Base-by-base conservation (phyloP, 2,797 vertebrate genomes). In the Sebastes umbrosus region DNA sequence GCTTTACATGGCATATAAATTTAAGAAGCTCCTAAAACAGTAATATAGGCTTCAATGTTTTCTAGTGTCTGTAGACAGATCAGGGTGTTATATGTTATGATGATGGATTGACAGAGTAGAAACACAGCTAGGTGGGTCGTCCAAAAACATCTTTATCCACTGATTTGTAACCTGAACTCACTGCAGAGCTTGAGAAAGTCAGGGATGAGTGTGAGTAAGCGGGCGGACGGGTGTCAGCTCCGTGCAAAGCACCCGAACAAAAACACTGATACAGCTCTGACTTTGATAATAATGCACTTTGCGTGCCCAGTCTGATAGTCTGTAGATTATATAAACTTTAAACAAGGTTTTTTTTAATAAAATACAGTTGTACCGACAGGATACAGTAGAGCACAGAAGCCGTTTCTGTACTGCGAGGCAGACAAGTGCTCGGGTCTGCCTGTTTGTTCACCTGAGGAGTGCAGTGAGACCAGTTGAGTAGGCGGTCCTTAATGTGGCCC, bases 161-260 rank as follows among this genome's bases (percentile, higher is more conserved):
- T 55, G 10, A 88, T 84, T 66, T 83, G 64, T 82, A 84, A 86
- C 87, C 73, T 79, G 71, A 84, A 55, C 52, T 83, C 50, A n/a
- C 14, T 67, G 70, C 39, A 43, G 39, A 43, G 39, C 39, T 43
- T 43, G 13, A 43, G 39, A 43, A 14, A 43, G 39, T 1, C 39
- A 2, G 39, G 39, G 13, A 14, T 43, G 39, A 43, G 39, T 0
- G 39, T 0, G 39, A 43, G 39, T 0, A 43, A 43, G 39, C 5
- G 0, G 39, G 39, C 5, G 13, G 39, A 43, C 13, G 13, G 39
- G 39, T 43, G 39, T 43, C 13, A 43, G 39, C 39, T 43, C 0
- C 5, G 39, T 43, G 39, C 39, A 43, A 43, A 43, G 39, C 39
- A 43, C 13, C 39, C 13, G 39, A 43, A 43, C 39, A 43, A 43